These are phyloP conservation scores for Epinotia bilunana DNA, from an alignment of 2,888 invertebrate genomes.

Conservation along the genomic window DNA sequence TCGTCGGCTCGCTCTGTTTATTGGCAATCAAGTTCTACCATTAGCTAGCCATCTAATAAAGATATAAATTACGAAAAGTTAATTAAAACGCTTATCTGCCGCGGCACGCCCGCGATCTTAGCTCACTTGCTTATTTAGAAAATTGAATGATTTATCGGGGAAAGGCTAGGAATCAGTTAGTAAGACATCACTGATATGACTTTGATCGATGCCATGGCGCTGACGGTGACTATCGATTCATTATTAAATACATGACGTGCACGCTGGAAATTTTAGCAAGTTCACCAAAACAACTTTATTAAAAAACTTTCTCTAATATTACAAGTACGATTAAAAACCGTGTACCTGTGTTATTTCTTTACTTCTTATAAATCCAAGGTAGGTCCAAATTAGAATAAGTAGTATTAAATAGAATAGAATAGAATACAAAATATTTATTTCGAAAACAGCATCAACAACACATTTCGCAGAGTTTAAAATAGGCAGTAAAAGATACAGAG, in stretches of 20 bases:
- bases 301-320: conserved; percentile 17
- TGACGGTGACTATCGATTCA: conserved; percentile 33
- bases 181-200: conserved; percentile 50
- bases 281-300: conserved; percentile 6
- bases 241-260: conserved; percentile 36
- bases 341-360: not conserved
- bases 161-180: conserved; percentile 53
- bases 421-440: no score
- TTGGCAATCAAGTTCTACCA: conserved; percentile 73
- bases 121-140: conserved; percentile 62
- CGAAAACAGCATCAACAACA: no score
- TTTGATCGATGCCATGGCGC: conserved; percentile 60
- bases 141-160: conserved; percentile 75
- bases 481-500: no score
- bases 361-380: not conserved
- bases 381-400: not conserved
- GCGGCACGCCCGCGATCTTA: conserved; percentile 60
- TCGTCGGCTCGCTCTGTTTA: conserved; percentile 57
- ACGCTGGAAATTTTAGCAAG: conserved; percentile 15
- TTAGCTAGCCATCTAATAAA: conserved; percentile 75
- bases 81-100: conserved; percentile 79
- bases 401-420: no score
- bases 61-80: conserved; percentile 82
- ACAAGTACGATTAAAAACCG: conserved; percentile 18
- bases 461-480: no score